Percentiles rank a stretch among this genome's conserved stretches.
These are phyloP conservation scores for Dryomyza anilis DNA, from an alignment of 2,888 invertebrate species.

Conservation along the genomic window DNA sequence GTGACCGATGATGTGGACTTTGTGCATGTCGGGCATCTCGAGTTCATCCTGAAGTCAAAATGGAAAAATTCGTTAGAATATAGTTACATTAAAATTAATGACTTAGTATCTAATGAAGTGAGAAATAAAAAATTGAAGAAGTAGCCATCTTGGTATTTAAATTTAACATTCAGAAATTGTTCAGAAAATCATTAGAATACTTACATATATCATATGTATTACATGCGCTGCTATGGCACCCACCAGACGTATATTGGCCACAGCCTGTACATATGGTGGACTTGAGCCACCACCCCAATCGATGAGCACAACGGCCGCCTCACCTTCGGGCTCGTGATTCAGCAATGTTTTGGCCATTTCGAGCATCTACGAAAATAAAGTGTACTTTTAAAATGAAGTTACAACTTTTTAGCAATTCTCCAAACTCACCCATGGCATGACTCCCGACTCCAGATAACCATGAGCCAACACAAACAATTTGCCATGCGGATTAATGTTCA, in stretches of 20 bases:
- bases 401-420: not conserved
- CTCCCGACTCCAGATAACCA: constrained; percentile 85
- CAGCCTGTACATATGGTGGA: constrained; percentile 90
- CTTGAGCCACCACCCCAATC: constrained; percentile 88
- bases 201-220: constrained; percentile 64
- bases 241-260: constrained; percentile 85
- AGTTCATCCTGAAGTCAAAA: constrained; percentile 62
- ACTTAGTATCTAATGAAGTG: not conserved
- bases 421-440: constrained; percentile 74
- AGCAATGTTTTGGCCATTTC: constrained; percentile 76
- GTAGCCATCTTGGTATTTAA: too few relatives aligned
- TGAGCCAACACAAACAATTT: constrained; percentile 81
- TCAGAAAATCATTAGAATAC: too few relatives aligned
- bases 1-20: constrained; percentile 85
- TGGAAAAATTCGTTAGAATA: not conserved
- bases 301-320: constrained; percentile 77
- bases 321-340: constrained; percentile 66
- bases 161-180: too few relatives aligned
- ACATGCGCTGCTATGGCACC: constrained; percentile 84
- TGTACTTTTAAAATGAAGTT: not conserved
- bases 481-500: constrained; percentile 69
- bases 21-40: constrained; percentile 66
- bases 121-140: constrained; percentile 29
- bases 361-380: constrained; percentile 63
- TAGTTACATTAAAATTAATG: not conserved